phyloP scores from a whole-genome alignment of 2,888 invertebrate genomes.

The Drosophila pegasa region DNA sequence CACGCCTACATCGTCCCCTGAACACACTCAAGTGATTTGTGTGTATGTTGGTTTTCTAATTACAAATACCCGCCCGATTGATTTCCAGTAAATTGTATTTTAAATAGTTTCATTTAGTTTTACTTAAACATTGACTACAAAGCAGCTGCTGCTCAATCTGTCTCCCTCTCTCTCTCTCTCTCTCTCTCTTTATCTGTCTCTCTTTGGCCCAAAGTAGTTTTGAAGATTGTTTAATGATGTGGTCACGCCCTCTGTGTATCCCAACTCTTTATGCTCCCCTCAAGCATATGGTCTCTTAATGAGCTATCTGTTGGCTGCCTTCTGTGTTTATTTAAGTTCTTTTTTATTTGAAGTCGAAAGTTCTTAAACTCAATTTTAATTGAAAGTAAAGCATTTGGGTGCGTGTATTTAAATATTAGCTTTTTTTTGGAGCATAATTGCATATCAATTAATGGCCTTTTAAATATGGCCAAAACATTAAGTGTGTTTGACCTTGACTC shows the following conservation, averaged over 20 bases:
- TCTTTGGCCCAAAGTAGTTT: conserved; percentile 22
- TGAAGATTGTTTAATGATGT: conserved; percentile 67
- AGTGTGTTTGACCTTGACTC: conserved; percentile 21
- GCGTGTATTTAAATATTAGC: conserved; percentile 4
- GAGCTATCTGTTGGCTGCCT: conserved; percentile 53
- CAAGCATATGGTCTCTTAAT: conserved; percentile 64
- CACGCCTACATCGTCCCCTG: conserved; percentile 18
- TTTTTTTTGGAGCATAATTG: conserved; percentile 2
- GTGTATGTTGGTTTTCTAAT: conserved; percentile 56
- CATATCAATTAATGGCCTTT: conserved; percentile 3
- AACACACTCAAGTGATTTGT: neutral
- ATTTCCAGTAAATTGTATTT: conserved; percentile 75
- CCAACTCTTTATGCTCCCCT: neutral
- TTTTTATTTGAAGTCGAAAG: conserved; percentile 57
- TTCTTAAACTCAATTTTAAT: conserved; percentile 74
- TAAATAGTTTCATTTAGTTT: conserved; percentile 75
- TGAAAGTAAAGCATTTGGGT: conserved; percentile 44
- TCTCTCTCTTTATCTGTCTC: conserved; percentile 3
- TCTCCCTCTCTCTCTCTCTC: neutral
- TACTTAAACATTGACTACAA: conserved; percentile 53
- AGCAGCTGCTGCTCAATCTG: conserved; percentile 31
- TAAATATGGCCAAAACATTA: neutral
- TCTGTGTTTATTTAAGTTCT: conserved; percentile 18
- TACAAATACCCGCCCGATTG: conserved; percentile 71
- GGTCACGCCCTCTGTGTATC: conserved; percentile 28